Evolutionary conservation across 2,888 invertebrate genomes (phyloP).

Genomic region (Aleiodes alternator): DNA sequence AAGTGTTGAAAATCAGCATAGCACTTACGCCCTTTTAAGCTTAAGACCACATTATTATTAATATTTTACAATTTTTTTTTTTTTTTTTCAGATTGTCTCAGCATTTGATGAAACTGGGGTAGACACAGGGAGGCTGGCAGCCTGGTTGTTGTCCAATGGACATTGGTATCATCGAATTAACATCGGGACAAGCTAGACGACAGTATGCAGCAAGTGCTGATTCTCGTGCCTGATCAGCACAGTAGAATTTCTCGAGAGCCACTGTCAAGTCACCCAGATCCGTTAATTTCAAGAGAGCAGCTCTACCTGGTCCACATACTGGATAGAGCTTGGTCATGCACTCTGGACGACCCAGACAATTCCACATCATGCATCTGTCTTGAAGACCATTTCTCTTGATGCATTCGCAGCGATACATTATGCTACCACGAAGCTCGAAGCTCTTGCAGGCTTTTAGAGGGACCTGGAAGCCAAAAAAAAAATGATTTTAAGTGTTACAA

Average conservation of each 20-base stretch:
- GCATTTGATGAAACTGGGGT: too few species aligned
- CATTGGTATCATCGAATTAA: conserved; percentile 36
- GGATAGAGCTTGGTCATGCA: conserved; percentile 73
- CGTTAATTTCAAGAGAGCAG: conserved; percentile 67
- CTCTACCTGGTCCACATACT: conserved; percentile 69
- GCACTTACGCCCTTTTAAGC: too few species aligned
- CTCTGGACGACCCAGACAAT: conserved; percentile 72
- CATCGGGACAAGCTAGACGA: conserved; percentile 59
- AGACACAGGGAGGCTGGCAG: conserved; percentile 40
- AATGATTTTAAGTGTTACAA: too few species aligned
- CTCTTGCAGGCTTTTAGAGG: conserved; percentile 66
- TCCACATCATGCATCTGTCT: conserved; percentile 71
- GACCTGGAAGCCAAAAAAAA: conserved; percentile 53
- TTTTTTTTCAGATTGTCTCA: too few species aligned
- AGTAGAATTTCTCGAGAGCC: conserved; percentile 64
- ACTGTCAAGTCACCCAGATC: conserved; percentile 66
- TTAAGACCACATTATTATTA: too few species aligned
- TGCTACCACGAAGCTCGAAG: conserved; percentile 69
- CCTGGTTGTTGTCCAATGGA: conserved; percentile 40
- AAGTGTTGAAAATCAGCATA: too few species aligned
- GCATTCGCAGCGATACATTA: conserved; percentile 72
- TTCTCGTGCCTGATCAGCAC: conserved; percentile 65
- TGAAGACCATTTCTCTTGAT: conserved; percentile 74
- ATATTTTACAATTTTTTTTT: too few species aligned
- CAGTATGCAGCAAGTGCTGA: conserved; percentile 68